Base-by-base conservation (phyloP, 1,140 invertebrate genomes). In the Drosophila busckii region DNA sequence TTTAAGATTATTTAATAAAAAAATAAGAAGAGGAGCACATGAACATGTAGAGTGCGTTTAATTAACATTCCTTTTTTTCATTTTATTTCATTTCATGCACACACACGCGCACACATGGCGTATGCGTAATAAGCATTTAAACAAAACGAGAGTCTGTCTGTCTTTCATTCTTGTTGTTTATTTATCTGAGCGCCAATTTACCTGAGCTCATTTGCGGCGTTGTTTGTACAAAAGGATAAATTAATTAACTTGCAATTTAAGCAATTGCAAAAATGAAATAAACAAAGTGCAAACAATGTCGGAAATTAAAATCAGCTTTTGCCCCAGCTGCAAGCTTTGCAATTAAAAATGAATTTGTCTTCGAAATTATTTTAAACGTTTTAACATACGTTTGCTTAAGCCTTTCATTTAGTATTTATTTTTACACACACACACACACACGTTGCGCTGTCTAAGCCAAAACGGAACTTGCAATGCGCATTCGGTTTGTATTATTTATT, bases 1-100 rank as follows among this genome's bases (percentile, higher is more conserved):
- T 71, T 70, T 71, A 70, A 71, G 68, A 61, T 70, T 70, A 71
- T 71, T 71, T 70, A 70, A 71, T 71, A 65, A 65, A 70, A 61
- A n/a, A n/a, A n/a, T n/a, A n/a, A n/a, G n/a, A n/a, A n/a, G n/a
- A n/a, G n/a, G n/a, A n/a, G n/a, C n/a, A n/a, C n/a, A n/a, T n/a
- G 46, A 46, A 71, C 59, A 70, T 60, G 45, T 50, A 38, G 23
- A 50, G 67, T 32, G 54, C 67, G 58, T 60, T 71, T 71, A 70
- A 71, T 71, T 71, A 71, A 71, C 54, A 70, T 70, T 67, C 52
- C 55, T 58, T 49, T 45, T 9, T 12, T 2, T 25, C 17, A 15
- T 56, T 55, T 49, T 53, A 56, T 65, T 48, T 48, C 23, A 52
- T 61, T 52, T 50, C 16, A 35, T 15, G 25, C 17, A 37, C 12